A percentile compares a stretch with the other conserved stretches of the same genome.
These are phyloP conservation scores for Lepus oiostolus DNA, from an alignment of 2,797 vertebrate genomes.

Conservation along the genomic window DNA sequence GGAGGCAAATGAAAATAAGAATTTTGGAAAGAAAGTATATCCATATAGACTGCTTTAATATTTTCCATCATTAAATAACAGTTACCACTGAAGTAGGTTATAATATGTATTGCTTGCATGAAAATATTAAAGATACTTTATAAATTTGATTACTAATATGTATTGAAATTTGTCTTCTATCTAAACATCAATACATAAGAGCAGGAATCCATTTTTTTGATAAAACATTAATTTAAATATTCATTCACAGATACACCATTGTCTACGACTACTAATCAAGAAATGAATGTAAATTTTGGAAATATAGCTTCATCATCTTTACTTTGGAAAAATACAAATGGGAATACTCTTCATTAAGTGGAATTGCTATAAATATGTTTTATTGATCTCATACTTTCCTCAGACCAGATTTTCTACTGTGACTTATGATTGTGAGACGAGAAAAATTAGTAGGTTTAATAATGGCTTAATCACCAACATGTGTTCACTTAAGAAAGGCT, in stretches of 20 bases:
- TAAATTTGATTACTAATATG: background rate
- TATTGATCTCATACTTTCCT: background rate
- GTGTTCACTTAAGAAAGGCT: background rate
- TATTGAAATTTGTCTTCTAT: background rate
- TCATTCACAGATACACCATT: background rate
- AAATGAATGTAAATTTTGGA: background rate
- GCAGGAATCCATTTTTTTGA: background rate
- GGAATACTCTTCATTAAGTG: background rate
- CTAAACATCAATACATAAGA: conserved; percentile 4
- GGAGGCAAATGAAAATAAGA: background rate
- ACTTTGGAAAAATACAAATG: background rate
- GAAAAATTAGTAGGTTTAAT: background rate
- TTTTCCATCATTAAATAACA: background rate
- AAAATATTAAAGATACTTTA: background rate
- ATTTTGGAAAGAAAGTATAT: background rate
- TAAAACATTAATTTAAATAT: conserved; percentile 11
- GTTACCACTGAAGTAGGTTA: background rate
- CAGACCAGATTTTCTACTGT: background rate
- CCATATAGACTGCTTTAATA: background rate
- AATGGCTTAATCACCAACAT: background rate
- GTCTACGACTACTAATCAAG: background rate
- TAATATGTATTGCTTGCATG: background rate
- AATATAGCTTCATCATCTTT: background rate
- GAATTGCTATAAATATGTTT: background rate
- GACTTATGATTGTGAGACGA: background rate